phyloP scores from a whole-genome alignment of 1,140 invertebrate genomes.

The Sinella curviseta region DNA sequence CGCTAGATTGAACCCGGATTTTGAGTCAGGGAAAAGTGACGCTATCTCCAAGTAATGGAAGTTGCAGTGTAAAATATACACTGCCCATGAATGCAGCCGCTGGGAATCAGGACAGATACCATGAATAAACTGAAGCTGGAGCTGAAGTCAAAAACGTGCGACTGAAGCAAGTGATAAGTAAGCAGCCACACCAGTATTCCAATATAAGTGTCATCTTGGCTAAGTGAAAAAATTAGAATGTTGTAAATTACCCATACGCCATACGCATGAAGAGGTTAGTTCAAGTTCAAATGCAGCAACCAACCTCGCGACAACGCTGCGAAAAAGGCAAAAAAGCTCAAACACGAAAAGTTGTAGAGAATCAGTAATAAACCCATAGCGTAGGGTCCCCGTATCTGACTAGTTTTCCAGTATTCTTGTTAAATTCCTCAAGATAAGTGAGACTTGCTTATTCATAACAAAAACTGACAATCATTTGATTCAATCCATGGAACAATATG shows the following conservation, averaged over 20 bases:
- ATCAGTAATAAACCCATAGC: slow-evolving; percentile 33
- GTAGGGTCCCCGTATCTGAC: slow-evolving; percentile 11
- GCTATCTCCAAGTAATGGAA: not conserved
- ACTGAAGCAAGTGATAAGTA: not conserved
- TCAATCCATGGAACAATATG: slow-evolving; percentile 35
- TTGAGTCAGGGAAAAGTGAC: not conserved
- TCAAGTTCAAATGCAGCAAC: too few relatives aligned
- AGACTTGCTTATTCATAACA: slow-evolving; percentile 7
- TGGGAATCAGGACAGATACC: slow-evolving; percentile 21
- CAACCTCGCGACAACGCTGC: slow-evolving; percentile 32
- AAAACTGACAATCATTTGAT: slow-evolving; percentile 21
- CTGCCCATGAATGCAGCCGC: slow-evolving; percentile 25
- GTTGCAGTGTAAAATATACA: not conserved
- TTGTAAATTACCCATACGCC: too few relatives aligned
- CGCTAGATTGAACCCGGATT: not conserved
- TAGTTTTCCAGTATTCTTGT: not conserved
- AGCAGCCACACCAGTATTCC: slow-evolving; percentile 30
- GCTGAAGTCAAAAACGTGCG: slow-evolving; percentile 6
- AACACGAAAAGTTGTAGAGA: slow-evolving; percentile 8
- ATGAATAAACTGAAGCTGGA: not conserved
- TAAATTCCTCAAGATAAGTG: not conserved
- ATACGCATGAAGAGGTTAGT: too few relatives aligned
- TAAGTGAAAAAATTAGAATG: not conserved
- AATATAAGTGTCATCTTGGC: slow-evolving; percentile 27
- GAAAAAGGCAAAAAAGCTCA: slow-evolving; percentile 23